A percentile compares a stretch with the other conserved stretches of the same genome.
Evolutionary conservation across 30 jellyfish, hydroid and myxozoan species (phyloP).

Genomic region (Hydractinia symbiolongicarpus): DNA sequence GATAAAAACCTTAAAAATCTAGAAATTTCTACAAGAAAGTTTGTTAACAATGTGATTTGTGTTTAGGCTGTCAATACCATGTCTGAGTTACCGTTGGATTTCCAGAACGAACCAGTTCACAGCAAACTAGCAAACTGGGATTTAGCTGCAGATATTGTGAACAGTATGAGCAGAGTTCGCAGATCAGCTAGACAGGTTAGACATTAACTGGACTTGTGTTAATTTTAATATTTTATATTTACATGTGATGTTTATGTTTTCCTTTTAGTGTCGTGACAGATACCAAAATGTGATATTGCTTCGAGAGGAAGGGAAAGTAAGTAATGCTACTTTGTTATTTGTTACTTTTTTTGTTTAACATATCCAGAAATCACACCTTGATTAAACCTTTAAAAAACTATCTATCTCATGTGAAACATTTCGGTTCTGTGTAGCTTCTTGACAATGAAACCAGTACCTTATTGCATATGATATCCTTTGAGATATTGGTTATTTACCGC

Average conservation of each 20-base stretch:
- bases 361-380: not conserved
- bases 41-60: no score
- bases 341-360: not conserved
- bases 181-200: constrained; percentile 93
- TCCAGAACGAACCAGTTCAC: constrained; percentile 71
- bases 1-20: no score
- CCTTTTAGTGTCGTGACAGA: constrained; percentile 89
- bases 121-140: constrained; percentile 96
- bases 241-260: not conserved
- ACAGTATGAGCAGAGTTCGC: constrained; percentile 52
- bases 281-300: constrained; percentile 79
- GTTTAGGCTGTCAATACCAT: constrained; percentile 94
- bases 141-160: constrained; percentile 82
- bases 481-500: no score
- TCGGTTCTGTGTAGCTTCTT: no score
- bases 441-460: no score
- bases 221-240: not conserved
- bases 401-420: no score
- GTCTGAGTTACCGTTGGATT: constrained; percentile 91
- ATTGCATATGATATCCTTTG: no score
- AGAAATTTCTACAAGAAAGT: no score
- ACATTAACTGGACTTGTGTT: not conserved
- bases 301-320: constrained; percentile 97
- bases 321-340: not conserved
- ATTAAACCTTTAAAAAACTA: not conserved